A percentile compares a stretch with the other conserved stretches of the same genome.
These are phyloP conservation scores for Melanchra persicariae DNA, from an alignment of 2,888 invertebrate genomes.

Conservation along the genomic window DNA sequence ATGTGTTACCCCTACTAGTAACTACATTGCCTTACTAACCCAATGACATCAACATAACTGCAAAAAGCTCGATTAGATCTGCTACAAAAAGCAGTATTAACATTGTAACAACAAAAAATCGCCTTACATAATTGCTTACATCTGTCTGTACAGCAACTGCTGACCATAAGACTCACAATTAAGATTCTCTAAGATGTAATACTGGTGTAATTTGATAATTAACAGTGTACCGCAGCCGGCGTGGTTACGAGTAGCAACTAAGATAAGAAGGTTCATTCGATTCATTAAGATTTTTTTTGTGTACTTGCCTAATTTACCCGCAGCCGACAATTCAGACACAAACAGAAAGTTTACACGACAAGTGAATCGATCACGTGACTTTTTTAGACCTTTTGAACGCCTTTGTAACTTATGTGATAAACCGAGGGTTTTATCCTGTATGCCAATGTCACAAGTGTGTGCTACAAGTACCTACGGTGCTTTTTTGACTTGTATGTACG, in stretches of 20 bases:
- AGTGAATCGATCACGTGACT: too few species aligned
- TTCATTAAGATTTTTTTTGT: too few species aligned
- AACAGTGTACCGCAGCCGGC: constrained; percentile 43
- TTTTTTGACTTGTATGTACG: too few species aligned
- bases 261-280: constrained; percentile 16
- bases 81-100: constrained; percentile 27
- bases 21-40: constrained; percentile 38
- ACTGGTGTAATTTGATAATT: constrained; percentile 63
- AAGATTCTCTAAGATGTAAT: constrained; percentile 60
- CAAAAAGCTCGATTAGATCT: constrained; percentile 9
- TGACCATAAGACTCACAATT: constrained; percentile 56
- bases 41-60: constrained; percentile 9
- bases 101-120: constrained; percentile 37
- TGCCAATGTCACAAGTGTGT: too few species aligned
- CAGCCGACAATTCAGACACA: too few species aligned
- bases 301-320: too few species aligned
- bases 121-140: constrained; percentile 57
- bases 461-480: too few species aligned
- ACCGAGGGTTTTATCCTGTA: too few species aligned
- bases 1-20: not conserved
- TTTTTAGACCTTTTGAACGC: too few species aligned
- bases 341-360: too few species aligned
- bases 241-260: not conserved
- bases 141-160: constrained; percentile 56
- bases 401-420: too few species aligned